Conservation (phyloP, 2,888 invertebrate genomes). For the Nesidiocoris tenuis region DNA sequence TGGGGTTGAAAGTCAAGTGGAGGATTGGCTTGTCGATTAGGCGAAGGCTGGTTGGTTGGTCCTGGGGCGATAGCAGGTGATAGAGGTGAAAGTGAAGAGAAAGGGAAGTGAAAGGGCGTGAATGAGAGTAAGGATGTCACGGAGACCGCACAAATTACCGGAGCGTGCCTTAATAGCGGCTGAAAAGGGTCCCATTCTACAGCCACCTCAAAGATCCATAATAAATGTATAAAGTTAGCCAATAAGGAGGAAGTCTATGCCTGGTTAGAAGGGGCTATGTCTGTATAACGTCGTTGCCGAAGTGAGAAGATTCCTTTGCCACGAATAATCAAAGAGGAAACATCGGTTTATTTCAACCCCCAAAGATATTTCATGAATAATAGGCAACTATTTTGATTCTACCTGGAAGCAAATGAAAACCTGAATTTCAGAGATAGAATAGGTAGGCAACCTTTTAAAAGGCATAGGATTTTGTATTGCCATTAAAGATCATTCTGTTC, state of each 20-base stretch:
- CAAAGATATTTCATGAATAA: too few species aligned
- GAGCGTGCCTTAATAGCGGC: conserved; percentile 40
- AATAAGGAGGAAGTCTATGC: conserved; percentile 39
- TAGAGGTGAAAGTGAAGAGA: background rate
- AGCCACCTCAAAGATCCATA: conserved; percentile 23
- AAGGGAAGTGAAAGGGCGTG: background rate
- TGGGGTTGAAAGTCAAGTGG: background rate
- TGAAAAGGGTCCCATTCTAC: conserved; percentile 19
- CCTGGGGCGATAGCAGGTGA: background rate
- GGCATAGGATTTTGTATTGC: too few species aligned
- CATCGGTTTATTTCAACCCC: background rate
- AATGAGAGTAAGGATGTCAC: conserved; percentile 18
- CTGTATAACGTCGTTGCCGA: background rate
- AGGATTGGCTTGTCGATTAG: conserved; percentile 33
- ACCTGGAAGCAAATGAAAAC: too few species aligned
- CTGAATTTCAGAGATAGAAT: too few species aligned
- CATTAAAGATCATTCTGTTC: too few species aligned
- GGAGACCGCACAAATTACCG: conserved; percentile 43
- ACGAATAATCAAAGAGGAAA: background rate
- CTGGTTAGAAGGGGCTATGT: background rate
- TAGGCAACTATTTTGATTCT: too few species aligned
- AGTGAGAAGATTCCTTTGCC: conserved; percentile 30
- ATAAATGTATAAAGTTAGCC: conserved; percentile 46
- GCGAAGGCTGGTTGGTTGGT: background rate
- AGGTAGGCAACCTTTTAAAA: too few species aligned